Evolutionary conservation across 2,113 vertebrate species (phyloP), one percentile per base, ranked within the genome.

Genomic region (Ellobius talpinus): DNA sequence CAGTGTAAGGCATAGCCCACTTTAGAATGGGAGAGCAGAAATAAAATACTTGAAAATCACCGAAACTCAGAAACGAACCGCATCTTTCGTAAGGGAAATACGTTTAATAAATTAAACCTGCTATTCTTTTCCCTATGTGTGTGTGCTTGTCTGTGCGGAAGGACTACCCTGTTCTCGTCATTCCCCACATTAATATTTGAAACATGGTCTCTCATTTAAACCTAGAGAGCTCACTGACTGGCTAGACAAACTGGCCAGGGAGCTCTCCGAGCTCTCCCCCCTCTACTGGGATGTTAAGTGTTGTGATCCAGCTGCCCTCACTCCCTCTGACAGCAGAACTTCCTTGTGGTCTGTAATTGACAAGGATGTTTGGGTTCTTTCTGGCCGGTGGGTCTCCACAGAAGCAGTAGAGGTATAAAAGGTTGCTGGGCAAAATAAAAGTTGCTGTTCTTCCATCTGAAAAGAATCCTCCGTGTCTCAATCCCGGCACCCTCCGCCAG

Each of bases 81-180:
- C 45, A 9, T 29, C 55, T 92, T 96, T 87, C 45, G 42, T 76
- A 91, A 82, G 58, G 5, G 33, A 73, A 96, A 92, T 31, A 42
- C 68, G 61, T 96, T 65, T 24, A 82, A 55, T 74, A 42, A 29
- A 10, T 78, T 52, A 39, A 78, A 66, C 16, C 21, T 81, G 58
- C 29, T 70, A 8, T 87, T n/a, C 6, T n/a, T 72, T 65, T 86
- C 31, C 68, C 0, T 14, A 7, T 3, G 31, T 50, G 65, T 33
- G 21, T 52, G 45, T 52, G 45, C 31, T 14, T 68, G 65, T 68
- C 33, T n/a, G 45, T 70, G 33, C 17, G 9, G 24, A 45, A 47
- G 63, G 19, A 36, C 63, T 45, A 87, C 29, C 42, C 29, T 33
- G 63, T 14, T 11, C 4, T n/a, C 19, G 50, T 70, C 33, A 50